Conservation (phyloP, 2,888 invertebrate genomes). For the Lottia gigantea region DNA sequence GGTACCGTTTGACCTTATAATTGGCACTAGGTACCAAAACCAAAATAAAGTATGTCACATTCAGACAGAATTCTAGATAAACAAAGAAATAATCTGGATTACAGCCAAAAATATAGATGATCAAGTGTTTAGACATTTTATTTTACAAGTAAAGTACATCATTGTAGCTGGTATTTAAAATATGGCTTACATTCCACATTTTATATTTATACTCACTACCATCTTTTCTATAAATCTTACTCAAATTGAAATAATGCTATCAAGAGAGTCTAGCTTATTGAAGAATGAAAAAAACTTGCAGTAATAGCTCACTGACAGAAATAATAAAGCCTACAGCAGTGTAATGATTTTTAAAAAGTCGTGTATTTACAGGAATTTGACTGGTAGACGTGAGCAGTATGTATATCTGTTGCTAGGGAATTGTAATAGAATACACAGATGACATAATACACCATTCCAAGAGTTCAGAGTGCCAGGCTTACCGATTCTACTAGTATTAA, state of each 20-base stretch:
- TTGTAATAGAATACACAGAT: constrained; percentile 17
- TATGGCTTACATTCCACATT: no score
- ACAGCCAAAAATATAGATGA: constrained; percentile 1
- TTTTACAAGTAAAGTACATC: no score
- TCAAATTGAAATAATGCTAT: no score
- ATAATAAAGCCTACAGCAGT: no score
- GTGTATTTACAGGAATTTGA: background rate
- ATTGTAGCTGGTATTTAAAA: no score
- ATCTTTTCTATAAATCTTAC: no score
- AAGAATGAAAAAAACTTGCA: no score
- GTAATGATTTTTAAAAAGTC: no score
- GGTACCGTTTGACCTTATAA: background rate
- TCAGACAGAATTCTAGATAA: background rate
- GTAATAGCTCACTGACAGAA: no score
- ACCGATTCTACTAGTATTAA: no score
- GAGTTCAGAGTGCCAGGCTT: background rate
- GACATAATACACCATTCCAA: constrained; percentile 22
- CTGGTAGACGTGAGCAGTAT: background rate
- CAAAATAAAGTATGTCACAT: constrained; percentile 8
- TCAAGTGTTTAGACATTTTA: background rate
- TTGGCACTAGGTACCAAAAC: constrained; percentile 5
- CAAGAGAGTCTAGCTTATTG: no score
- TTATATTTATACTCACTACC: no score
- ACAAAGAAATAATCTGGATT: constrained; percentile 1
- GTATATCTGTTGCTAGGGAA: constrained; percentile 11